Percentiles rank a stretch among this genome's conserved stretches.
phyloP scores from a whole-genome alignment of 2,888 invertebrate genomes.

The Bedellia somnulentella region DNA sequence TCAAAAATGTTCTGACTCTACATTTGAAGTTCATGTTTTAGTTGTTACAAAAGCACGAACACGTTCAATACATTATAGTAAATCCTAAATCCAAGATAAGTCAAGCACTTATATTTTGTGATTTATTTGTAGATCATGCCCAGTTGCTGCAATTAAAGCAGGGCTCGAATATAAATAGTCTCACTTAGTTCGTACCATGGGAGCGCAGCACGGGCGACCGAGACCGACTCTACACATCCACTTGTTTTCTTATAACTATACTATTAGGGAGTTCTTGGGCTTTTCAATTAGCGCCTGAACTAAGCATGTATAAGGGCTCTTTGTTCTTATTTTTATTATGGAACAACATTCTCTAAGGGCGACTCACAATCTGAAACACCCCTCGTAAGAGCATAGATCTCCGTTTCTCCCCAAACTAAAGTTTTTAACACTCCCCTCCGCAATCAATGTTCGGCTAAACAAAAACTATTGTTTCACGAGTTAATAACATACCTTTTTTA shows the following conservation, averaged over 20 bases:
- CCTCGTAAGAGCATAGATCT: too few relatives aligned
- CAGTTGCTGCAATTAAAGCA: constrained; percentile 37
- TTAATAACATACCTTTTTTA: too few relatives aligned
- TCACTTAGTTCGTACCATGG: constrained; percentile 37
- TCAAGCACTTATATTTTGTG: constrained; percentile 17
- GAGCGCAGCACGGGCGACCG: constrained; percentile 21
- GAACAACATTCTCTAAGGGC: not conserved
- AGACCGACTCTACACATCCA: not conserved
- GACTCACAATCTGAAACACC: too few relatives aligned
- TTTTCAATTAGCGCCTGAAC: not conserved
- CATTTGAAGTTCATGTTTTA: too few relatives aligned
- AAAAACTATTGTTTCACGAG: too few relatives aligned
- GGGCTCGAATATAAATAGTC: constrained; percentile 39
- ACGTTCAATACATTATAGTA: not conserved
- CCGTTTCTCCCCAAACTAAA: too few relatives aligned
- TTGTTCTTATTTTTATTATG: not conserved
- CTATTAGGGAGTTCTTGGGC: not conserved
- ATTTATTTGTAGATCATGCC: constrained; percentile 30
- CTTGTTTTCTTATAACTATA: not conserved
- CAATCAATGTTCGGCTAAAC: too few relatives aligned
- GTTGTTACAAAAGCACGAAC: not conserved
- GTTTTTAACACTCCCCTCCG: too few relatives aligned
- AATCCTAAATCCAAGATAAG: not conserved
- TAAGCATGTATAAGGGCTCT: not conserved
- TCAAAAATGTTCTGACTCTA: not conserved